Percentiles rank a stretch among this genome's conserved stretches.
Evolutionary conservation across 35 echinoderm and acorn worm genomes (phyloP).

Genomic region (Heliocidaris erythrogramma): DNA sequence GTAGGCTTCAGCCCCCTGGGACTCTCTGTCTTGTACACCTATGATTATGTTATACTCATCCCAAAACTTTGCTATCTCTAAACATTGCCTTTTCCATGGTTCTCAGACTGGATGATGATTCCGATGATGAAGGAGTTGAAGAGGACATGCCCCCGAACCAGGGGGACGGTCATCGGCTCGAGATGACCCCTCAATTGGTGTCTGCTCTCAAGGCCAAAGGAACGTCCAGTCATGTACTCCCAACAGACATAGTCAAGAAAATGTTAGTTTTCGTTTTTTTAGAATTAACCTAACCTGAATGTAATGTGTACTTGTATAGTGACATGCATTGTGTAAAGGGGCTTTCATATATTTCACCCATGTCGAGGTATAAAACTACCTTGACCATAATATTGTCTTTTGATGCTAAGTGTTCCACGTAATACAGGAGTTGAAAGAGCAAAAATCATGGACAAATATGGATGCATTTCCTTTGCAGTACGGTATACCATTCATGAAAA

Average conservation of each 20-base stretch:
- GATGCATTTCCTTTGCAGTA: too few relatives aligned
- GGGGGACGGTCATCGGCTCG: constrained; percentile 15
- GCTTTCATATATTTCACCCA: not conserved
- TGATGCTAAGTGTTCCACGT: too few relatives aligned
- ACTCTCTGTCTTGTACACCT: not conserved
- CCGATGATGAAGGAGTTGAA: constrained; percentile 58
- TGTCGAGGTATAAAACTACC: too few relatives aligned
- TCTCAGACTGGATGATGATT: constrained; percentile 57
- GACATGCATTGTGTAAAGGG: not conserved
- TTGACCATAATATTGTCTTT: too few relatives aligned
- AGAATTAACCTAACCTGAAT: not conserved
- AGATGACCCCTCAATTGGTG: constrained; percentile 52
- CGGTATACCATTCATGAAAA: too few relatives aligned
- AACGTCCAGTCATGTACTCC: constrained; percentile 30
- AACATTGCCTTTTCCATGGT: not conserved
- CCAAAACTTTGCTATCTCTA: not conserved
- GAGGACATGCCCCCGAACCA: constrained; percentile 17
- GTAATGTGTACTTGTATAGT: not conserved
- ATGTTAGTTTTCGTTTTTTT: constrained; percentile 37
- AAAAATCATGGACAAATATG: too few relatives aligned
- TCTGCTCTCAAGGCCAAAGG: constrained; percentile 35
- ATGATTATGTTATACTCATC: not conserved
- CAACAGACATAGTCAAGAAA: constrained; percentile 56
- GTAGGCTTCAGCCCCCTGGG: too few relatives aligned
- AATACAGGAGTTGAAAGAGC: too few relatives aligned